Conservation (phyloP, 2,113 vertebrate genomes). For the Catharus bicknelli region DNA sequence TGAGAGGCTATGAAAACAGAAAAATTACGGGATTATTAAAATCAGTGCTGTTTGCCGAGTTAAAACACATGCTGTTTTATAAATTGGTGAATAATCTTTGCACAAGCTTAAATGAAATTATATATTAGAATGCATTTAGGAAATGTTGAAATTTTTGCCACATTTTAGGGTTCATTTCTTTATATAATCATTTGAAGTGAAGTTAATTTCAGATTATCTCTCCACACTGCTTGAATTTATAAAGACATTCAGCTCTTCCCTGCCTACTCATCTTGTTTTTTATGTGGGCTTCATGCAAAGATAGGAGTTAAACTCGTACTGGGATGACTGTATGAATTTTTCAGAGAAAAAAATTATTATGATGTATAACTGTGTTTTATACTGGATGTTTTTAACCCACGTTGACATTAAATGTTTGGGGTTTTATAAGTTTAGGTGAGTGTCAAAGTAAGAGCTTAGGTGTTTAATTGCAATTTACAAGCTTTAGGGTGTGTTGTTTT, state of each 20-base stretch:
- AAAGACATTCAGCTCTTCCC: not conserved
- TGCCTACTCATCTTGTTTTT: not conserved
- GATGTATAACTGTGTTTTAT: not conserved
- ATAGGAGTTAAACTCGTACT: not conserved
- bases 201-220: not conserved
- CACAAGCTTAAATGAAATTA: not conserved
- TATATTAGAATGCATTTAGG: not conserved
- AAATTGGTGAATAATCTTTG: not conserved
- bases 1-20: not conserved
- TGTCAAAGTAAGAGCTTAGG: not conserved
- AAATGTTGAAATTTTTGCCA: not conserved
- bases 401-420: fast-evolving
- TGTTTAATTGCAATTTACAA: not conserved
- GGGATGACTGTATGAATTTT: not conserved
- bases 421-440: not conserved
- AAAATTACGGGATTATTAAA: not conserved
- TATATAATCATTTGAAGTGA: not conserved
- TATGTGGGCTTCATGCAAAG: not conserved
- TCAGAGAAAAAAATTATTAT: not conserved
- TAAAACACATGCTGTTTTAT: not conserved
- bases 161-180: constrained; percentile 12
- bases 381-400: not conserved
- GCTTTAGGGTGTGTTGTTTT: not conserved
- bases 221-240: not conserved
- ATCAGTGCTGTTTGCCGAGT: not conserved